Conservation (phyloP, 2,888 invertebrate species). For the Rhimphoctona megacephalus region DNA sequence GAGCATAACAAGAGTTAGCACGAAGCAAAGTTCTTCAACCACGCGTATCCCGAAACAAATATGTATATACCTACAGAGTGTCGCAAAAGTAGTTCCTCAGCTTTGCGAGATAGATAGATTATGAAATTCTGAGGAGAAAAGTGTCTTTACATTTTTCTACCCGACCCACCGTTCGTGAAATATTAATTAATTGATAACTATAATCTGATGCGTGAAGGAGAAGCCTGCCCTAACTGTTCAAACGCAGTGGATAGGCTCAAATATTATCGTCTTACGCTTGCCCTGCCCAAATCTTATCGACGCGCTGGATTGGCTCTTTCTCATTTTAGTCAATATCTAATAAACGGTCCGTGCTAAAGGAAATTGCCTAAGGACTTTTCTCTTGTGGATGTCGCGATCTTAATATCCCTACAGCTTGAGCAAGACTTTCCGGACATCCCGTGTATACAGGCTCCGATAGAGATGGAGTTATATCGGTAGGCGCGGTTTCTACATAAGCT, state of each 20-base stretch:
- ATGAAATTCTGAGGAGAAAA: neutral
- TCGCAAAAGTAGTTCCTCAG: constrained; percentile 3
- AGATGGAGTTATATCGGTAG: constrained; percentile 69
- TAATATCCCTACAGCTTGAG: neutral
- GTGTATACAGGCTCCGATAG: constrained; percentile 8
- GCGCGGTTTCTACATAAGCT: constrained; percentile 74
- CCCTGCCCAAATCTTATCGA: neutral
- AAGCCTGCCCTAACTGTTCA: neutral
- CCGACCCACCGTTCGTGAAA: neutral
- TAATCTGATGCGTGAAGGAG: neutral
- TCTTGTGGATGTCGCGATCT: neutral
- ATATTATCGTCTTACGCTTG: neutral
- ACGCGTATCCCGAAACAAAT: constrained; percentile 25
- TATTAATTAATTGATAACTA: neutral
- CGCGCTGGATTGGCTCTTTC: neutral
- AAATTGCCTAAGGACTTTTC: neutral
- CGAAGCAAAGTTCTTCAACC: constrained; percentile 65
- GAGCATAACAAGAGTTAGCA: constrained; percentile 67
- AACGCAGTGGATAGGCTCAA: neutral
- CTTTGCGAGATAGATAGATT: neutral
- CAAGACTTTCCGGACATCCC: neutral
- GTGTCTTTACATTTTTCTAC: neutral
- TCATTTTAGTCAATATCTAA: neutral
- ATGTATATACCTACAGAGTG: constrained; percentile 3
- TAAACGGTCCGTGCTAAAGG: neutral